Percentiles rank a stretch among this genome's conserved stretches.
These are phyloP conservation scores for Xanthorhoe spadicearia DNA, from an alignment of 2,888 invertebrate species.

Conservation along the genomic window DNA sequence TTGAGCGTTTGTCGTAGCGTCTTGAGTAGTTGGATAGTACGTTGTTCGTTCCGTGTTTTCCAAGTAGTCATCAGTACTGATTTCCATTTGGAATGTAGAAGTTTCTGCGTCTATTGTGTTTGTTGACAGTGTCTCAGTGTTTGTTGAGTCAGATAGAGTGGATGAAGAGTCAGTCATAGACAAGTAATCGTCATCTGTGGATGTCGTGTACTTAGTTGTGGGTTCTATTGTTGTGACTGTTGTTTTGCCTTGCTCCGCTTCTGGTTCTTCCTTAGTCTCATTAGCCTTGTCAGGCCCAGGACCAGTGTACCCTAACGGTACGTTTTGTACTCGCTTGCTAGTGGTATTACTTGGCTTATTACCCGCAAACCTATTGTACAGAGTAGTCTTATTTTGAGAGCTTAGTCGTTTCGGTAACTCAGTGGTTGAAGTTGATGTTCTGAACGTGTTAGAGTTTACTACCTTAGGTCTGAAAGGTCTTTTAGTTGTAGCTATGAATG, in stretches of 20 bases:
- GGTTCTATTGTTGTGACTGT: conserved; percentile 53
- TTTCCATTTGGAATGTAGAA: conserved; percentile 64
- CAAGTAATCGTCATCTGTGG: conserved; percentile 74
- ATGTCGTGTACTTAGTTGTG: conserved; percentile 53
- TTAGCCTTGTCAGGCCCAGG: conserved; percentile 40
- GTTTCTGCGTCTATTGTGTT: conserved; percentile 62
- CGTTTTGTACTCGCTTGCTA: conserved; percentile 76
- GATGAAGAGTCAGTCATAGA: conserved; percentile 63
- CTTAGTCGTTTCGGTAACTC: conserved; percentile 65
- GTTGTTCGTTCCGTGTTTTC: conserved; percentile 66
- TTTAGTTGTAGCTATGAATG: conserved; percentile 61
- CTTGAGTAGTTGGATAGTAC: conserved; percentile 62
- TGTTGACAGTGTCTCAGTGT: conserved; percentile 56
- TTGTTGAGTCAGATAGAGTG: conserved; percentile 55
- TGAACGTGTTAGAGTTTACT: conserved; percentile 75
- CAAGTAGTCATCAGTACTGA: conserved; percentile 73
- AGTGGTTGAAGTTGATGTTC: conserved; percentile 74
- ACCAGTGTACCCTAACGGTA: conserved; percentile 69
- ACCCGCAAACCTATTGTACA: conserved; percentile 63
- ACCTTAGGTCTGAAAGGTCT: conserved; percentile 67
- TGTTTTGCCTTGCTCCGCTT: conserved; percentile 46
- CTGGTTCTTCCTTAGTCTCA: conserved; percentile 43
- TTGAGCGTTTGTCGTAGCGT: conserved; percentile 52
- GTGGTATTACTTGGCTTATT: conserved; percentile 63
- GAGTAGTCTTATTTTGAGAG: conserved; percentile 65